These are phyloP conservation scores for Casuarius casuarius DNA, from an alignment of 2,113 vertebrate genomes.

Conservation along the genomic window DNA sequence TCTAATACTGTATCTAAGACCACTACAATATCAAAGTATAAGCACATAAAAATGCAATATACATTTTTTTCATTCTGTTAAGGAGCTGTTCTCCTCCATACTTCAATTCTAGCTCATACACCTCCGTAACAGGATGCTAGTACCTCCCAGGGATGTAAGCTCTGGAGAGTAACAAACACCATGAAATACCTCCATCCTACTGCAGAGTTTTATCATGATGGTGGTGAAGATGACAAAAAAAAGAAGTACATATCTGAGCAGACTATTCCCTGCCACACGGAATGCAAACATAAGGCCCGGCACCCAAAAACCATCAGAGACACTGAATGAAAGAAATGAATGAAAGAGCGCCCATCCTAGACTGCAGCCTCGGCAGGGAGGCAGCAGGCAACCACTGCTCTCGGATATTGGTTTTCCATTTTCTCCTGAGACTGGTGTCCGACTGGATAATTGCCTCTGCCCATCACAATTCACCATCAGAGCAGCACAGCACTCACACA, in stretches of 20 bases:
- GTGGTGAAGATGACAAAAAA: background rate
- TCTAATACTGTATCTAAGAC: background rate
- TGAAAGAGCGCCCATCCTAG: background rate
- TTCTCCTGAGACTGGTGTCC: background rate
- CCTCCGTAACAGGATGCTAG: background rate
- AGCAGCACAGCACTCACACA: fast-evolving
- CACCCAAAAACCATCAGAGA: background rate
- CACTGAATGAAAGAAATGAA: background rate
- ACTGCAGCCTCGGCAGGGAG: background rate
- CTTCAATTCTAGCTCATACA: background rate
- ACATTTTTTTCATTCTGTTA: background rate
- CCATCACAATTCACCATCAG: background rate
- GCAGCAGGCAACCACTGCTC: background rate
- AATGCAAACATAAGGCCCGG: background rate
- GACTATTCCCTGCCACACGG: too few relatives aligned
- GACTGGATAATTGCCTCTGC: background rate
- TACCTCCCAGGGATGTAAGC: background rate
- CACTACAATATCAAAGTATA: background rate
- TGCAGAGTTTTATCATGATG: background rate
- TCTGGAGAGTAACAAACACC: background rate
- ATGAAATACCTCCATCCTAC: background rate
- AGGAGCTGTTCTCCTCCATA: background rate
- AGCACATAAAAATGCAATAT: background rate
- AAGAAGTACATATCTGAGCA: background rate
- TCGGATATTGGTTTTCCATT: background rate